Base-by-base conservation (phyloP, 2,797 vertebrate genomes). In the Huso huso region DNA sequence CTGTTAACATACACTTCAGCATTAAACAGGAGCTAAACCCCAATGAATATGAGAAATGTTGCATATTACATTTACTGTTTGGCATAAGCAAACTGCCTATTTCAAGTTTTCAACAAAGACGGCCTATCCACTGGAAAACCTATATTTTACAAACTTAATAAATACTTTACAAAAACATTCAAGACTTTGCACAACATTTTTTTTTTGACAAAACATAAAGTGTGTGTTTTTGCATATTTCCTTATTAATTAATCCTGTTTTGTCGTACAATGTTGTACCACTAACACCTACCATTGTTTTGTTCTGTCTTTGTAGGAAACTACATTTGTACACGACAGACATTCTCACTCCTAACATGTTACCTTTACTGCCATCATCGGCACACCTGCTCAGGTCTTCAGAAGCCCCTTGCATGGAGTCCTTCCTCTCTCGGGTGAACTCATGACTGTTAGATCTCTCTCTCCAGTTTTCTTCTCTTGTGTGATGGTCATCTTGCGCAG, bases 381-480 rank as follows among this genome's bases (percentile, higher is more conserved):
- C 77, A 75, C 77, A 72, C 68, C 76, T 74, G 63, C 70, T 71
- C 15, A 64, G 13, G 37, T 69, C 69, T 51, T 78, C 78, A 63
- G 87, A 83, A 49, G 70, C 76, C 66, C 86, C 91, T 6, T 82
- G 87, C 66, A 75, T 53, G 8, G 71, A 74, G 48, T 82, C 86
- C 67, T 81, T 93, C 70, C 86, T 88, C 77, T 84, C 79, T 69
- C 83, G 81, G 68, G 74, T 87, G 60, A 70, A 55, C 15, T 78
- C 69, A 65, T 82, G 71, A 71, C 70, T 62, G 75, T 81, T 76
- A 1, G 78, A 62, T 69, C 78, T 80, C 4, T 92, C 91, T 79
- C 88, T 91, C 93, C 92, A 90, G 70, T 62, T 82, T 65, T 93
- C 92, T 53, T 84, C 85, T 74, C 64, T 73, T 11, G 78, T 79